These are phyloP conservation scores for Drosophila repleta DNA, from an alignment of 1,140 invertebrate species.

Conservation along the genomic window DNA sequence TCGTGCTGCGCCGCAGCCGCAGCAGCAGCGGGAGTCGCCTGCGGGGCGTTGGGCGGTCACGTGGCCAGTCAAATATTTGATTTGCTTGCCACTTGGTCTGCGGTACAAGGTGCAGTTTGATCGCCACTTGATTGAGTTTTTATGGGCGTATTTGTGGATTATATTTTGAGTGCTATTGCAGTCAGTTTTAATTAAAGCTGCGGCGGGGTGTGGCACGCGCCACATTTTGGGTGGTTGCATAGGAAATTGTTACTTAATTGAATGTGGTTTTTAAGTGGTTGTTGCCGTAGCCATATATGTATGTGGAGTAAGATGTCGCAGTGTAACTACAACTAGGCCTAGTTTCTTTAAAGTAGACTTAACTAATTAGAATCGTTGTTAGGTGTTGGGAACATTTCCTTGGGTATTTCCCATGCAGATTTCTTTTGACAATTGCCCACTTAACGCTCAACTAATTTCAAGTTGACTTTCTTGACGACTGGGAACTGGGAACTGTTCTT, in stretches of 20 bases:
- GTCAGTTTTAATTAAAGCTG: conserved; percentile 23
- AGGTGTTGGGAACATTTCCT: conserved; percentile 21
- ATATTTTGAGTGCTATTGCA: conserved; percentile 56
- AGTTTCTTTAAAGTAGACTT: neutral
- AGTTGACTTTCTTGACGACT: neutral
- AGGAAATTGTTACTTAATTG: conserved; percentile 26
- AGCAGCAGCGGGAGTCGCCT: neutral
- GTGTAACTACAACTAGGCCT: neutral
- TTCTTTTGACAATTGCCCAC: conserved; percentile 59
- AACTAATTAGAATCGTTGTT: conserved; percentile 16
- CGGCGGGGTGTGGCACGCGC: conserved; percentile 26
- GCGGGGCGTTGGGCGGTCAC: conserved; percentile 59
- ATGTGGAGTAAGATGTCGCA: neutral
- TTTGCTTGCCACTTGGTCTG: conserved; percentile 14
- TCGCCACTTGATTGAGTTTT: conserved; percentile 61
- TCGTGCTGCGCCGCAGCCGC: conserved; percentile 29
- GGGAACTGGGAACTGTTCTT: conserved; percentile 13
- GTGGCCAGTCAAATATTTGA: conserved; percentile 38
- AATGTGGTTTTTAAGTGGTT: conserved; percentile 2
- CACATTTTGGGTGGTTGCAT: conserved; percentile 1
- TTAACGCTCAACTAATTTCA: conserved; percentile 62
- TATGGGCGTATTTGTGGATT: conserved; percentile 35
- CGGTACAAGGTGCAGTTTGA: conserved; percentile 49
- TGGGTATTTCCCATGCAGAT: conserved; percentile 25
- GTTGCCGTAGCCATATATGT: neutral